Evolutionary conservation across 1,140 invertebrate genomes (phyloP).

Genomic region (Oncopodura yosiiana): DNA sequence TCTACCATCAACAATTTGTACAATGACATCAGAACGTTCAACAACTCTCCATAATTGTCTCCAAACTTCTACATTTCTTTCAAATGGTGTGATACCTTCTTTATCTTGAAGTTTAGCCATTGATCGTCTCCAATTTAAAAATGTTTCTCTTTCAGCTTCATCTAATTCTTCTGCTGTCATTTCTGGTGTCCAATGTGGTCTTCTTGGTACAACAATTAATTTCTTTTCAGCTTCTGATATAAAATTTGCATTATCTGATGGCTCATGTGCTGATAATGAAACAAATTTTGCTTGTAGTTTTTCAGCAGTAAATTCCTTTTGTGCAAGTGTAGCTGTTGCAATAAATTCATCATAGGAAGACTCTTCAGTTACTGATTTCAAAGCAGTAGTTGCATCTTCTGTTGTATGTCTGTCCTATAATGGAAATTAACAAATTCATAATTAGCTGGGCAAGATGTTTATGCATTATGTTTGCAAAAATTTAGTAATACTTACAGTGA

Average conservation of each 20-base stretch:
- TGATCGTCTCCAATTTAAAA: conserved; percentile 76
- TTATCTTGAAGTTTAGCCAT: conserved; percentile 69
- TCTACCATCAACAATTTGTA: conserved; percentile 93
- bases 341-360: conserved; percentile 92
- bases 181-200: conserved; percentile 68
- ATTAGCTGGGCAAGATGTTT: not conserved
- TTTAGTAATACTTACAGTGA: conserved; percentile 13
- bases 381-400: conserved; percentile 34
- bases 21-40: conserved; percentile 82
- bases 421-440: not conserved
- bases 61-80: conserved; percentile 98
- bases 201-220: conserved; percentile 36
- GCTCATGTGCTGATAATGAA: conserved; percentile 40
- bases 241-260: not conserved
- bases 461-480: not conserved
- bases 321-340: conserved; percentile 82
- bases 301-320: conserved; percentile 83
- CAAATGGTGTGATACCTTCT: conserved; percentile 86
- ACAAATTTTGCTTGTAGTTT: conserved; percentile 77
- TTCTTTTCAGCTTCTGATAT: conserved; percentile 27
- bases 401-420: conserved; percentile 26
- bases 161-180: conserved; percentile 70
- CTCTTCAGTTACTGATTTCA: conserved; percentile 91
- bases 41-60: conserved; percentile 95
- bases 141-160: conserved; percentile 63